phyloP scores from a whole-genome alignment of 2,797 vertebrate genomes.

The Masticophis lateralis region DNA sequence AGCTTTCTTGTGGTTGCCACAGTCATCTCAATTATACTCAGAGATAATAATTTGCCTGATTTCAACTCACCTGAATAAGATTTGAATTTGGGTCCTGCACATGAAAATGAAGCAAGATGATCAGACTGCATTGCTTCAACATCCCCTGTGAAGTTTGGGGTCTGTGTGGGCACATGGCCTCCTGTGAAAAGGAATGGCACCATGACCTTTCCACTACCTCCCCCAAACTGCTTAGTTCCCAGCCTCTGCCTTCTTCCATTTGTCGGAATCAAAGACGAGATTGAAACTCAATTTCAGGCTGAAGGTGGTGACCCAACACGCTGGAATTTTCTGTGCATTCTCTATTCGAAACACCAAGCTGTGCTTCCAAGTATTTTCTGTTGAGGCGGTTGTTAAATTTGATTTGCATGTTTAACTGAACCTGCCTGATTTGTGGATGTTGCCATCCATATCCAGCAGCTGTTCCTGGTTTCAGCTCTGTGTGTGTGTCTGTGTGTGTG shows the following conservation, averaged over 20 bases:
- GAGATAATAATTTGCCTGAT: background rate
- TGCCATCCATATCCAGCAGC: background rate
- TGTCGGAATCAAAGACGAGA: background rate
- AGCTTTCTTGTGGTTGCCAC: background rate
- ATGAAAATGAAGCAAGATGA: background rate
- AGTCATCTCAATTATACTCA: background rate
- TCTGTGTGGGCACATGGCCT: background rate
- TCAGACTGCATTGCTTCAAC: background rate
- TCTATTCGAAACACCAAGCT: slow-evolving; percentile 13
- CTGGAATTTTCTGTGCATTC: slow-evolving; percentile 11
- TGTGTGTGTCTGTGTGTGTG: background rate
- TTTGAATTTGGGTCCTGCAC: background rate
- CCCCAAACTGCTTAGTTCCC: fast-evolving
- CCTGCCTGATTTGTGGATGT: background rate
- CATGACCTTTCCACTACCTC: fast-evolving
- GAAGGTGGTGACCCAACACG: slow-evolving; percentile 1
- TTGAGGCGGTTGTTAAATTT: background rate
- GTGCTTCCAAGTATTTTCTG: background rate
- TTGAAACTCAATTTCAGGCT: slow-evolving; percentile 32
- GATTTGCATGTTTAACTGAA: background rate
- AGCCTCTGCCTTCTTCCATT: background rate
- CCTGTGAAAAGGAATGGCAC: background rate
- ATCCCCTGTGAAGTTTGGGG: background rate
- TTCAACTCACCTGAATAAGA: background rate
- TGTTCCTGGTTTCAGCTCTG: background rate